Percentiles rank a stretch among this genome's conserved stretches.
Evolutionary conservation across 2,113 vertebrate genomes (phyloP).

Genomic region (Balaenoptera acutorostrata): DNA sequence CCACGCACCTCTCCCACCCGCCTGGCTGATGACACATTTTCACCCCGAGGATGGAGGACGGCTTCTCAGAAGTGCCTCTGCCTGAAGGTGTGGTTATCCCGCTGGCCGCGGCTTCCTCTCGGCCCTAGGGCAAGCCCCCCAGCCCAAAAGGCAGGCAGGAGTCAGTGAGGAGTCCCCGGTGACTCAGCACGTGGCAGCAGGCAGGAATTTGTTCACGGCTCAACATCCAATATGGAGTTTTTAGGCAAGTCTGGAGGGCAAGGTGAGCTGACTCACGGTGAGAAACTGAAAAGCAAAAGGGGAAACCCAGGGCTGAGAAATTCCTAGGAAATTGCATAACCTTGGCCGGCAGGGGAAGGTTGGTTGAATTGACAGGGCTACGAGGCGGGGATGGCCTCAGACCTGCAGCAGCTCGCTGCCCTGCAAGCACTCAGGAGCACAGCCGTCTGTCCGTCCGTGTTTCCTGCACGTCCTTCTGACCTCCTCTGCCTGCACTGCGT

Average conservation of each 20-base stretch:
- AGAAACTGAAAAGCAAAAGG: conserved; percentile 30
- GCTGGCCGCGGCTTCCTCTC: not conserved
- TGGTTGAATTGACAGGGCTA: not conserved
- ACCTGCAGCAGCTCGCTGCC: rapidly evolving
- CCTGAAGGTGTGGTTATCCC: conserved; percentile 46
- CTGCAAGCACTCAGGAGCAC: not conserved
- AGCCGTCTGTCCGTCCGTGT: not conserved
- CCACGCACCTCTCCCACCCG: rapidly evolving
- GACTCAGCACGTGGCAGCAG: not conserved
- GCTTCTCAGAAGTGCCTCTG: not conserved
- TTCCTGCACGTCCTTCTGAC: not conserved
- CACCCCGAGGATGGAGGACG: not conserved
- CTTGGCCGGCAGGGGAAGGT: not conserved
- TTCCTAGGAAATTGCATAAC: conserved; percentile 44
- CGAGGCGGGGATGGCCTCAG: not conserved
- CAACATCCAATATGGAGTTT: not conserved
- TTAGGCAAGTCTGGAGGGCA: not conserved
- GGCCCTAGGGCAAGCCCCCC: not conserved
- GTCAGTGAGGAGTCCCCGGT: not conserved
- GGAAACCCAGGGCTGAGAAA: conserved; percentile 15
- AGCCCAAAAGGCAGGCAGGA: not conserved
- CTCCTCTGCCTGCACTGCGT: not conserved
- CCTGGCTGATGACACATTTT: not conserved
- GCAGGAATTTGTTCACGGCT: not conserved
- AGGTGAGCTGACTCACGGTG: not conserved